Conservation (phyloP, 2,888 invertebrate genomes). For the Leptopilina myrica region DNA sequence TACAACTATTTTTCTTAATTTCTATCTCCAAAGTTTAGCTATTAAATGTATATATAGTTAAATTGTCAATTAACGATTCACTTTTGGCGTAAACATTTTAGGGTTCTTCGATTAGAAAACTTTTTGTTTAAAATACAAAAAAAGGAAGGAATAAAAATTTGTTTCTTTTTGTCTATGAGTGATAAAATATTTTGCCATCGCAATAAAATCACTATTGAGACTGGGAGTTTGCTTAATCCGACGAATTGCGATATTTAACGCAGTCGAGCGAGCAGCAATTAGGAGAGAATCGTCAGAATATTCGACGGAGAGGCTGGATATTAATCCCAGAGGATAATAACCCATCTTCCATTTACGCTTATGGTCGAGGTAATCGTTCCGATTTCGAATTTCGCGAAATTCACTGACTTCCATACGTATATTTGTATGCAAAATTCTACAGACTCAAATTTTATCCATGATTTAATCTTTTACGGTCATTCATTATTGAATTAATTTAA, state of each 20-base stretch:
- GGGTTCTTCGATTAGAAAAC: background rate
- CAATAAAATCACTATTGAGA: conserved; percentile 1
- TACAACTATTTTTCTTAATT: background rate
- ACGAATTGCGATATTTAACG: conserved; percentile 51
- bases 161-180: background rate
- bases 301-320: conserved; percentile 57
- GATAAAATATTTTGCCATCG: background rate
- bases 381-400: conserved; percentile 19
- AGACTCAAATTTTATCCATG: background rate
- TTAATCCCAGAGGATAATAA: conserved; percentile 65
- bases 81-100: too few species aligned
- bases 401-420: background rate
- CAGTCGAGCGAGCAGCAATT: conserved; percentile 61
- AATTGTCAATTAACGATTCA: too few species aligned
- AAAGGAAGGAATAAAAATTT: too few species aligned
- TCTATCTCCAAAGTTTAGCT: too few species aligned
- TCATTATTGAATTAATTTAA: background rate
- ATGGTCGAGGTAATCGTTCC: conserved; percentile 39
- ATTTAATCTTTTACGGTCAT: background rate
- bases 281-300: conserved; percentile 60
- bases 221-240: conserved; percentile 47
- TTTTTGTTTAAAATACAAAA: background rate
- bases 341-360: conserved; percentile 55
- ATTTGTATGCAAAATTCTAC: background rate
- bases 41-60: too few species aligned